These are phyloP conservation scores for Microctonus hyperodae DNA, from an alignment of 2,888 invertebrate species.

Conservation along the genomic window DNA sequence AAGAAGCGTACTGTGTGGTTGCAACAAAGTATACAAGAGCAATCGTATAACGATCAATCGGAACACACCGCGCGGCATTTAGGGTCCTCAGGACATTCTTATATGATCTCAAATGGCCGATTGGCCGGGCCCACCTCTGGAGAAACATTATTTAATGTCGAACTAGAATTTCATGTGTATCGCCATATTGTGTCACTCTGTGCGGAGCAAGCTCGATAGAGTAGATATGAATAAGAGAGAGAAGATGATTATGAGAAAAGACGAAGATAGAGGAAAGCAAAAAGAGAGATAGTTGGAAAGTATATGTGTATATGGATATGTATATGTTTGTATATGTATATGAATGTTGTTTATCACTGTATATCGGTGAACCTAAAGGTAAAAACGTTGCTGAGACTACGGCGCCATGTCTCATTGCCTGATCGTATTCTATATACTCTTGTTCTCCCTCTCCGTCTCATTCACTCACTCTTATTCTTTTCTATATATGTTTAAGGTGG, in stretches of 20 bases:
- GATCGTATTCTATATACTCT: slow-evolving; percentile 40
- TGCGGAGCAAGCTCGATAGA: not conserved
- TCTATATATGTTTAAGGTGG: slow-evolving; percentile 15
- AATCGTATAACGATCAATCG: slow-evolving; percentile 13
- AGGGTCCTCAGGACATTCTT: slow-evolving; percentile 35
- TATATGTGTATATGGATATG: not conserved
- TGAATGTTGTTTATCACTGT: not conserved
- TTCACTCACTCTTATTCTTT: slow-evolving; percentile 9
- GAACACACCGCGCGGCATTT: slow-evolving; percentile 6
- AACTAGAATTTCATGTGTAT: slow-evolving; percentile 43
- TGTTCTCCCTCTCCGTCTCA: slow-evolving; percentile 36
- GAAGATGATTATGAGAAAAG: slow-evolving; percentile 31
- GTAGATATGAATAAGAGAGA: too few relatives aligned
- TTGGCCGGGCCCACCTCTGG: slow-evolving; percentile 51
- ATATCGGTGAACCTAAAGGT: slow-evolving; percentile 9
- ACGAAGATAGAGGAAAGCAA: slow-evolving; percentile 31
- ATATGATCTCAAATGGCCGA: slow-evolving; percentile 45
- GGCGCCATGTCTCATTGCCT: slow-evolving; percentile 9
- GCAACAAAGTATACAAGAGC: slow-evolving; percentile 5
- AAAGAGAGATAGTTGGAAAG: slow-evolving; percentile 4
- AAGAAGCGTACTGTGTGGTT: not conserved
- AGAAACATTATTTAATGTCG: slow-evolving; percentile 55
- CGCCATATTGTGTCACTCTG: slow-evolving; percentile 15
- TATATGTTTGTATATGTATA: too few relatives aligned
- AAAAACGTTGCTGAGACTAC: not conserved